Conservation (phyloP, 2,888 invertebrate genomes). For the Gibbula magus region DNA sequence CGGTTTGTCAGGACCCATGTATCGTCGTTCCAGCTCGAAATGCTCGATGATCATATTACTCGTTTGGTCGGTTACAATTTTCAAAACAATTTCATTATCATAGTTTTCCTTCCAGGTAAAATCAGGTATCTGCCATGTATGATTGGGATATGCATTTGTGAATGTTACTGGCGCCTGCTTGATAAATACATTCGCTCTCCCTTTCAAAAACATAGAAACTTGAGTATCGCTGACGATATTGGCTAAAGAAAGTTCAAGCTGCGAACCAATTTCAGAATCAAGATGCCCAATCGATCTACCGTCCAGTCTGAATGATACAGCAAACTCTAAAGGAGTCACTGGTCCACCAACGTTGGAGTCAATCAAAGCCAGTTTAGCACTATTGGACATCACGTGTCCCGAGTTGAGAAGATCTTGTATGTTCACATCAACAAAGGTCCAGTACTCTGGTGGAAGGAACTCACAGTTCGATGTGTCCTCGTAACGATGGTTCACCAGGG, state of each 20-base stretch:
- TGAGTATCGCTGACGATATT: slow-evolving; percentile 31
- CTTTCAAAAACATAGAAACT: slow-evolving; percentile 43
- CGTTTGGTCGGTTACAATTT: slow-evolving; percentile 39
- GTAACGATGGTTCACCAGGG: slow-evolving; percentile 48
- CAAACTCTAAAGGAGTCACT: background rate
- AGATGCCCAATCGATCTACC: slow-evolving; percentile 55
- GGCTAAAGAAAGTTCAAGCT: slow-evolving; percentile 45
- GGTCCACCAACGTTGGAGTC: background rate
- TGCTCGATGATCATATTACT: slow-evolving; percentile 38
- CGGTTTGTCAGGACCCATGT: slow-evolving; percentile 48
- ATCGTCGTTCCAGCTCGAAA: slow-evolving; percentile 47
- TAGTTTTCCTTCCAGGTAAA: slow-evolving; percentile 55
- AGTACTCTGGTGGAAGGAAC: slow-evolving; percentile 48
- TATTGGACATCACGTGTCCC: slow-evolving; percentile 13
- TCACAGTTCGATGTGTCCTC: slow-evolving; percentile 53
- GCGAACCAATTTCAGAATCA: slow-evolving; percentile 56
- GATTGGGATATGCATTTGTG: slow-evolving; percentile 29
- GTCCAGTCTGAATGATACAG: slow-evolving; percentile 45
- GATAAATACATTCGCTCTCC: slow-evolving; percentile 33
- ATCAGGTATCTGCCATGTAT: slow-evolving; percentile 49
- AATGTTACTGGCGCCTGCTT: slow-evolving; percentile 30
- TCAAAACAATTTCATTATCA: slow-evolving; percentile 46
- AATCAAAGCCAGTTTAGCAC: slow-evolving; percentile 23
- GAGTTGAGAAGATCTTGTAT: background rate
- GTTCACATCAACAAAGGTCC: slow-evolving; percentile 45